Evolutionary conservation across 2,797 vertebrate species (phyloP), one percentile per base, ranked within the genome.

Genomic region (Threskiornis aethiopicus): DNA sequence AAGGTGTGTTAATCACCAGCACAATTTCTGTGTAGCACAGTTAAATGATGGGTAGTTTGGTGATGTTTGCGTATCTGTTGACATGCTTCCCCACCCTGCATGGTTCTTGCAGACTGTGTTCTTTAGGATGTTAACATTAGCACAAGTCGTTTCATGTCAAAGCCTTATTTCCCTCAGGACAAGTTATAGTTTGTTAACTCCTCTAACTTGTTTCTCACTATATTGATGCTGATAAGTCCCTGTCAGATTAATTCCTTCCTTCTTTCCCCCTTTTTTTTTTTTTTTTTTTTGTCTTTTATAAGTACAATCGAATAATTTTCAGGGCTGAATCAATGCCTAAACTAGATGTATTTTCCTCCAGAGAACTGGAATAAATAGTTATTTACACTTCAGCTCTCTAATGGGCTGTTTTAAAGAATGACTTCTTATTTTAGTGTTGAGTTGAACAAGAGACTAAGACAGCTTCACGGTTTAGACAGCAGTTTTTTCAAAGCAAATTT

Each of bases 341-440:
- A 70, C 31, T 80, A 77, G 28, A 91, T 55, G 19, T 14, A 55
- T 91, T 96, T 97, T 94, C 59, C 94, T 76, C 37, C 64, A 87
- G 44, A 84, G 17, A 57, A 29, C 26, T 70, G 57, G 55, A 95
- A 93, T 90, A 92, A 83, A 73, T 35, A 95, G 33, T 95, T 90
- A 95, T 87, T 87, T 95, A 64, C 57, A 92, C 33, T 95, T 96
- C 76, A 81, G 52, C 28, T 58, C 13, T 94, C 42, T 66, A 79
- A 94, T 33, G 14, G 16, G 28, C 20, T 89, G 26, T 90, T 96
- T 75, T 82, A 79, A 92, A 97, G 82, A 96, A 93, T 35, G 16
- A 77, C 66, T 89, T 71, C 31, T 65, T 51, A 67, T 94, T 82
- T 94, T 95, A 79, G 44, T 62, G 41, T 81, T 97, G 69, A 89